These are phyloP conservation scores for Hormiphora californensis DNA, from an alignment of 37 sponge, comb jelly and placozoan genomes.

Conservation along the genomic window DNA sequence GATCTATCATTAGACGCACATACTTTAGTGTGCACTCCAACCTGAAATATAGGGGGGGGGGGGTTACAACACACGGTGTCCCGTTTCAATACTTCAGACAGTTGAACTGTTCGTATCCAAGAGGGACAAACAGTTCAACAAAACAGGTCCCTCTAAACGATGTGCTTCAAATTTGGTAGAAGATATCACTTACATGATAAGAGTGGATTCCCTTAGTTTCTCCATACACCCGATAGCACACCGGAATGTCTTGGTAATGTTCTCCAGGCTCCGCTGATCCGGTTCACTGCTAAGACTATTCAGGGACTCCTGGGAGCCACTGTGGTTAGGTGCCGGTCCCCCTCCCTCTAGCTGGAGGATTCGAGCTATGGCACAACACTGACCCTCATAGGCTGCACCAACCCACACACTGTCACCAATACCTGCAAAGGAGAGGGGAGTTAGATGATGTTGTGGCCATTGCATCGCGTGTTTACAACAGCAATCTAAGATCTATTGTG, in stretches of 20 bases:
- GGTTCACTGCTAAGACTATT: constrained; percentile 24
- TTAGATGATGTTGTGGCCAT: too few relatives aligned
- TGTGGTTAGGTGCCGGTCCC: neutral
- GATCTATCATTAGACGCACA: constrained; percentile 2
- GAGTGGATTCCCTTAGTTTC: constrained; percentile 19
- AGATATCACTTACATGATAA: too few relatives aligned
- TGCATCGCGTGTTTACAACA: too few relatives aligned
- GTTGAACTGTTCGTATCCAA: too few relatives aligned
- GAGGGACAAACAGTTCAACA: too few relatives aligned
- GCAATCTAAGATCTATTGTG: too few relatives aligned
- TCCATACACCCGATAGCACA: neutral
- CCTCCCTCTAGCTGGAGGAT: constrained; percentile 2
- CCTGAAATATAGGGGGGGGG: too few relatives aligned
- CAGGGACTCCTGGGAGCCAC: constrained; percentile 9
- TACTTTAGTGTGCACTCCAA: constrained; percentile 48
- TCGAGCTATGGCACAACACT: constrained; percentile 24
- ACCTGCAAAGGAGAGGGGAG: neutral
- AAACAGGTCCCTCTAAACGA: too few relatives aligned
- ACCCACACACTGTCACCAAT: constrained; percentile 33
- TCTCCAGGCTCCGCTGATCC: neutral
- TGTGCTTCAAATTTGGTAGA: too few relatives aligned
- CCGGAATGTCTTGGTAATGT: neutral
- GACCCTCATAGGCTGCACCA: constrained; percentile 32
- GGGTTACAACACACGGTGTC: too few relatives aligned
- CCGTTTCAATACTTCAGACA: too few relatives aligned